A percentile compares a stretch with the other conserved stretches of the same genome.
phyloP scores from a whole-genome alignment of 1,140 invertebrate species.

The Sycophaga agraensis region DNA sequence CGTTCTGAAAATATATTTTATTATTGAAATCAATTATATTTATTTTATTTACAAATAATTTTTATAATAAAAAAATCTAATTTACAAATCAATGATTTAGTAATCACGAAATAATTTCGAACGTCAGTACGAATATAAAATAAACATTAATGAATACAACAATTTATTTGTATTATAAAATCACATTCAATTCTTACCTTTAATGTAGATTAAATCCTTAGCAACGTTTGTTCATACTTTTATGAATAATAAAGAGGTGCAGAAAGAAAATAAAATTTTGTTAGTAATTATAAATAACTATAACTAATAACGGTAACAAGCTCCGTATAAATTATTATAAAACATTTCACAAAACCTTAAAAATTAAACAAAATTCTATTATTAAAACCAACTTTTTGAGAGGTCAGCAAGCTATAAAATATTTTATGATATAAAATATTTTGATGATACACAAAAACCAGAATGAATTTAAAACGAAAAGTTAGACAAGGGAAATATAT shows the following conservation, averaged over 20 bases:
- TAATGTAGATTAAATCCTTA: constrained; percentile 32
- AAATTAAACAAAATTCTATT: no score
- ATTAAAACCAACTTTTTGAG: no score
- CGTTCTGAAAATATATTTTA: constrained; percentile 52
- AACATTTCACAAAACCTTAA: constrained; percentile 26
- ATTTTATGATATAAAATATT: no score
- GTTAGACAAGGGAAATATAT: no score
- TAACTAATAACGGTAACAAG: no score
- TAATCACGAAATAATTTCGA: not conserved
- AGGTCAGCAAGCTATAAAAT: no score
- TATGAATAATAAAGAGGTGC: constrained; percentile 41
- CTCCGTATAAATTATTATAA: no score
- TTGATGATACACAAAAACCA: no score
- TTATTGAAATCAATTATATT: no score
- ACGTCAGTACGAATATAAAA: not conserved
- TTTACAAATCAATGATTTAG: not conserved
- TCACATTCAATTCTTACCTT: constrained; percentile 40
- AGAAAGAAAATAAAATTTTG: constrained; percentile 39
- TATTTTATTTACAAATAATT: constrained; percentile 16
- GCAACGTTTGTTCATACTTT: constrained; percentile 41
- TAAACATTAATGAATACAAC: not conserved
- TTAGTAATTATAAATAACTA: constrained; percentile 34
- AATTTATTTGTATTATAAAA: not conserved
- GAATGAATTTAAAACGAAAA: no score
- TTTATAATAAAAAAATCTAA: not conserved